These are phyloP conservation scores for Meandrusa payeni DNA, from an alignment of 2,888 invertebrate species.

Conservation along the genomic window DNA sequence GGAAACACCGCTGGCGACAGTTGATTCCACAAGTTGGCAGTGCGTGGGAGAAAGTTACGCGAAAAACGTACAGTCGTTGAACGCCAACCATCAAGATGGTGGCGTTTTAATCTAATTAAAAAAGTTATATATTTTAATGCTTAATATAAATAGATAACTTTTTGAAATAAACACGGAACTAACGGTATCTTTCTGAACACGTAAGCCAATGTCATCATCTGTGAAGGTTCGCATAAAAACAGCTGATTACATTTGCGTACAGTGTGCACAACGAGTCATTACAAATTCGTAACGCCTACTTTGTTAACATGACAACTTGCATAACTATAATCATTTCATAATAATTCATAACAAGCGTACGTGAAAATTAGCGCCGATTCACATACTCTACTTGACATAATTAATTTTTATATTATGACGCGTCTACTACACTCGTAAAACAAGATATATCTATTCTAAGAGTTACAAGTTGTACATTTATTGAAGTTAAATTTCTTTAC, in stretches of 20 bases:
- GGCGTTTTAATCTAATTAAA: no score
- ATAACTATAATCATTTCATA: constrained; percentile 15
- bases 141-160: background rate
- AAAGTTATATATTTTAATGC: no score
- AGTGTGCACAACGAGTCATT: constrained; percentile 14
- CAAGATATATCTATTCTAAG: no score
- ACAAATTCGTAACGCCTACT: constrained; percentile 22
- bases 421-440: no score
- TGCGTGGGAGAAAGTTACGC: no score
- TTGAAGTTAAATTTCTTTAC: no score
- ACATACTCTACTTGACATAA: background rate
- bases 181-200: background rate
- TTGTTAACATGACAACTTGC: constrained; percentile 17
- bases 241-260: constrained; percentile 10
- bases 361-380: constrained; percentile 14
- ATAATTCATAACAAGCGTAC: constrained; percentile 21
- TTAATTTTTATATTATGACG: background rate
- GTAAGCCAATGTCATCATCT: constrained; percentile 16
- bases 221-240: constrained; percentile 8
- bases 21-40: no score
- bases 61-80: no score
- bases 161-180: constrained; percentile 12
- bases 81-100: no score
- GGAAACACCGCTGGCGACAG: no score
- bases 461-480: no score